Evolutionary conservation across 2,888 invertebrate genomes (phyloP).

Genomic region (Archips xylosteana): DNA sequence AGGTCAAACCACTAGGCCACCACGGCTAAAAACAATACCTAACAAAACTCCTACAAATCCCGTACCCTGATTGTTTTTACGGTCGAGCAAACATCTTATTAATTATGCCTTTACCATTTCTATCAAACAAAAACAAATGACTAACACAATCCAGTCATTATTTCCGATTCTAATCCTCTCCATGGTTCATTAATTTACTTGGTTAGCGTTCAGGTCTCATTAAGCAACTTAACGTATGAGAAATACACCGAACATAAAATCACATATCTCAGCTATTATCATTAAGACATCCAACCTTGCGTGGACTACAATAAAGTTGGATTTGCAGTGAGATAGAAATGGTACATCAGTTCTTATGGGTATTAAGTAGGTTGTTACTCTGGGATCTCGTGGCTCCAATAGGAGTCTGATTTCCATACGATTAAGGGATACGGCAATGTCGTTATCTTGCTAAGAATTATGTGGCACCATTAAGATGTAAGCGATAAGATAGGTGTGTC

Average conservation of each 20-base stretch:
- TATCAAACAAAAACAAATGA: conserved; percentile 9
- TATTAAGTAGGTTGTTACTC: background rate
- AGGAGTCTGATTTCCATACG: conserved; percentile 7
- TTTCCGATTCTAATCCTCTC: background rate
- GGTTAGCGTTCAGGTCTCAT: conserved; percentile 15
- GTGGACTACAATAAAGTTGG: background rate
- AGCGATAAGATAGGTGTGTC: background rate
- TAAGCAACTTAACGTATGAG: conserved; percentile 2
- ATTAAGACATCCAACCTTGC: too few relatives aligned
- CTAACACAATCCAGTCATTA: conserved; percentile 8
- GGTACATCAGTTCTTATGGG: background rate
- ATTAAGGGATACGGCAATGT: background rate
- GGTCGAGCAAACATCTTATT: background rate
- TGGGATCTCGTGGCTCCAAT: background rate
- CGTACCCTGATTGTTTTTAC: background rate
- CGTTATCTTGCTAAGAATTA: conserved; percentile 8
- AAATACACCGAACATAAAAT: background rate
- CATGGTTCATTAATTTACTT: conserved; percentile 13
- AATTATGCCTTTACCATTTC: background rate
- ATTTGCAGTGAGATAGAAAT: background rate
- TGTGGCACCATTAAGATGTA: background rate
- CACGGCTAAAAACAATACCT: too few relatives aligned
- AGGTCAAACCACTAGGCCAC: too few relatives aligned
- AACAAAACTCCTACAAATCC: background rate
- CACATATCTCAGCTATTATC: background rate